These are phyloP conservation scores for Trissolcus basalis DNA, from an alignment of 1,140 invertebrate genomes.

Conservation along the genomic window DNA sequence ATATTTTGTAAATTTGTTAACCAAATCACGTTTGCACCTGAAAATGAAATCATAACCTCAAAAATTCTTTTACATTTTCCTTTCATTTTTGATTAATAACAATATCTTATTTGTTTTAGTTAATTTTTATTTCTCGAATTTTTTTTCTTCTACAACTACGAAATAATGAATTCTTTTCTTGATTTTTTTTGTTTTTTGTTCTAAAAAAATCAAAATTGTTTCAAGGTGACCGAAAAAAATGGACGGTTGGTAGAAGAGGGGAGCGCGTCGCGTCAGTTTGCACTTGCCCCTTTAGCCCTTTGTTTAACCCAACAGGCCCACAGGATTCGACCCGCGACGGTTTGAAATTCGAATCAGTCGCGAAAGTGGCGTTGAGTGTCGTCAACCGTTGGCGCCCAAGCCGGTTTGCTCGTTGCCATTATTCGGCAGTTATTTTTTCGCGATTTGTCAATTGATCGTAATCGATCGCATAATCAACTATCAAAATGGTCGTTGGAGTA, in stretches of 20 bases:
- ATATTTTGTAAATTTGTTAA: too few relatives aligned
- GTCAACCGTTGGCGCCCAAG: constrained; percentile 10
- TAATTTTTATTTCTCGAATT: too few relatives aligned
- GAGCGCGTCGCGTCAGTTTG: constrained; percentile 62
- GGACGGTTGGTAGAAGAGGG: constrained; percentile 1
- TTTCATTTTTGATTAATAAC: too few relatives aligned
- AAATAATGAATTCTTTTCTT: too few relatives aligned
- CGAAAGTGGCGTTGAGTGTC: constrained; percentile 33
- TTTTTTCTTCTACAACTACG: too few relatives aligned
- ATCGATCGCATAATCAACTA: constrained; percentile 3
- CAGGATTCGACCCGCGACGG: constrained; percentile 28
- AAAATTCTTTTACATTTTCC: too few relatives aligned
- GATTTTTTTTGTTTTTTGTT: too few relatives aligned
- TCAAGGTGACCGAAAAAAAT: constrained; percentile 18
- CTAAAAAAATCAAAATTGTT: constrained; percentile 9
- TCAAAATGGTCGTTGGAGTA: constrained; percentile 42
- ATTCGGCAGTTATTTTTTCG: background rate
- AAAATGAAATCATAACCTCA: too few relatives aligned
- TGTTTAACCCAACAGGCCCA: constrained; percentile 59
- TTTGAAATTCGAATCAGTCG: constrained; percentile 59
- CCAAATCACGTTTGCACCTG: too few relatives aligned
- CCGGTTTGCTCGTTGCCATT: constrained; percentile 4
- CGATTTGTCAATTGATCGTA: constrained; percentile 6
- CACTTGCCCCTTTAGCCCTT: constrained; percentile 68
- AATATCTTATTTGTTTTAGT: too few relatives aligned